Base-by-base conservation (phyloP, 2,113 vertebrate genomes). In the Glaucidium brasilianum region DNA sequence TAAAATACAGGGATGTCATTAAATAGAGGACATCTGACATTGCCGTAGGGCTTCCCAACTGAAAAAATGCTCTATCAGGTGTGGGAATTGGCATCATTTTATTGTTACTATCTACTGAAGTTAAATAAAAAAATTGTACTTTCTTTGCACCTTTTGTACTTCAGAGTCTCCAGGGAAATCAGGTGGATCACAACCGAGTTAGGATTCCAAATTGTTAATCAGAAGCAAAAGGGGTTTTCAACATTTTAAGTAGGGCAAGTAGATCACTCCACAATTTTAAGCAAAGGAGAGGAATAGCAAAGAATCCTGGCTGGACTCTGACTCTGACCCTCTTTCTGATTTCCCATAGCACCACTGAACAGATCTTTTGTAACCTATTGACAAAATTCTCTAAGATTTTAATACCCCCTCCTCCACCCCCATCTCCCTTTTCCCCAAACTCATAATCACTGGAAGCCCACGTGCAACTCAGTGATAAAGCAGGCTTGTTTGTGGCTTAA, bases 11-110 rank as follows among this genome's bases (percentile, higher is more conserved):
- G 19, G 10, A 86, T 90, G 55, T 74, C 93, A 94, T 97, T 96
- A 91, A 94, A 96, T 63, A 92, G 74, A 96, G 77, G 74, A 34
- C 35, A 84, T 75, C 45, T 93, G 92, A 94, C 95, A 95, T 67
- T 85, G 92, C 88, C 2, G 1, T 59, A 84, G 79, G 83, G 91
- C 63, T 97, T 93, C 80, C 22, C 59, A 64, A 30, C 45, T 56
- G 85, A 85, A 95, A 96, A 90, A 93, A 66, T 71, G 32, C 55
- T 93, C 74, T 68, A 35, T 87, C 39, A 69, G 35, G 59, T 56
- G 37, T 88, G 56, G 45, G 67, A 88, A 90, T 92, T 73, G 41
- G 49, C 53, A 90, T 75, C 27, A 29, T 49, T 93, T 14, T 66
- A 77, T 60, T 95, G 74, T 81, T 83, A 34, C 35, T 84, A 43